Evolutionary conservation across 1,140 invertebrate genomes (phyloP).

Genomic region (Drosophila varians): DNA sequence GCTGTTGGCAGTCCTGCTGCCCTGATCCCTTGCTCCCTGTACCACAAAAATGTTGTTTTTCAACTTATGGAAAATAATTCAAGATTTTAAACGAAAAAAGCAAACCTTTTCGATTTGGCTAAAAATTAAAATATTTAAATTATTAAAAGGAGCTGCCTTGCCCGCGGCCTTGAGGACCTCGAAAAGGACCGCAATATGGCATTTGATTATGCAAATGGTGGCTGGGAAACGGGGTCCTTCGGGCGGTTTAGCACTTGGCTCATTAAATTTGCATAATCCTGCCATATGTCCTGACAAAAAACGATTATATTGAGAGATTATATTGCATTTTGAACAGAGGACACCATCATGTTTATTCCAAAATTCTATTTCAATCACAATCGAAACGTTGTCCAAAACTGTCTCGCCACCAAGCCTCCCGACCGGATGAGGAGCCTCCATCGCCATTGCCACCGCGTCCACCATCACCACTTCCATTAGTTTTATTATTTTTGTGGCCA

Average conservation of each 20-base stretch:
- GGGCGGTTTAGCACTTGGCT: conserved; percentile 54
- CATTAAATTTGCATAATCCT: conserved; percentile 74
- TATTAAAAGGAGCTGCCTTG: background rate
- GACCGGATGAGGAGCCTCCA: background rate
- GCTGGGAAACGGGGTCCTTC: background rate
- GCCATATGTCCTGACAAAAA: too few species aligned
- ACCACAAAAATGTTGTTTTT: background rate
- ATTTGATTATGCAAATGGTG: conserved; percentile 73
- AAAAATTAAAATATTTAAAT: conserved; percentile 2
- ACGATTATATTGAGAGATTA: too few species aligned
- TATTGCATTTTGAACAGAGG: conserved; percentile 9
- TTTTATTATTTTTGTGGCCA: background rate
- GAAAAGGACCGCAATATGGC: conserved; percentile 51
- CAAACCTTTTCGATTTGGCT: background rate
- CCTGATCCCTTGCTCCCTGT: too few species aligned
- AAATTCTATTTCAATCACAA: conserved; percentile 19
- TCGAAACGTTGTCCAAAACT: conserved; percentile 15
- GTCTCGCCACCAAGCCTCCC: background rate
- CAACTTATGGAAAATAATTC: too few species aligned
- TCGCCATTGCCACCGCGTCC: background rate
- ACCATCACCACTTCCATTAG: too few species aligned
- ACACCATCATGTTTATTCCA: conserved; percentile 18
- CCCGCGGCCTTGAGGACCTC: conserved; percentile 22
- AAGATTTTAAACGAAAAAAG: too few species aligned
- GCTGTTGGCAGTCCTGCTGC: conserved; percentile 18